Evolutionary conservation across 2,888 invertebrate species (phyloP).

Genomic region (Coelogynopora nodosa): DNA sequence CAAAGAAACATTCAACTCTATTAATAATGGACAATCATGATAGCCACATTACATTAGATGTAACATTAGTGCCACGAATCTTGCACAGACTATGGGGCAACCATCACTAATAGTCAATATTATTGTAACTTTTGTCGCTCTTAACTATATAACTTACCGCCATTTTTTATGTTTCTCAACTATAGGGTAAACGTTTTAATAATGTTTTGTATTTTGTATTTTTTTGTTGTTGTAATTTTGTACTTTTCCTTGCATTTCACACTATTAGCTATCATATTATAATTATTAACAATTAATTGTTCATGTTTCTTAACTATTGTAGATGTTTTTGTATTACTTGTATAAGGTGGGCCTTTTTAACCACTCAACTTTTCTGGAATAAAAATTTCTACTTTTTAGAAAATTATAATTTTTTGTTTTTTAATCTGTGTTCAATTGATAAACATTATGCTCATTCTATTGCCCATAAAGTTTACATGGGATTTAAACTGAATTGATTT

Average conservation of each 20-base stretch:
- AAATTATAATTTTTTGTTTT: not conserved
- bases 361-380: not conserved
- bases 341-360: not conserved
- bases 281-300: too few relatives aligned
- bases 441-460: not conserved
- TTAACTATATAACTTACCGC: not conserved
- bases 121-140: constrained; percentile 7
- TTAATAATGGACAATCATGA: constrained; percentile 27
- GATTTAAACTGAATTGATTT: not conserved
- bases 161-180: not conserved
- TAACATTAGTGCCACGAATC: constrained; percentile 11
- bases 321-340: too few relatives aligned
- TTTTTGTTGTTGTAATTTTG: too few relatives aligned
- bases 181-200: not conserved
- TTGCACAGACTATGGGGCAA: constrained; percentile 11
- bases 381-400: not conserved
- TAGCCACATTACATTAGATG: constrained; percentile 11
- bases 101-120: not conserved
- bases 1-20: not conserved
- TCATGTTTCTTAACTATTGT: too few relatives aligned
- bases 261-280: too few relatives aligned
- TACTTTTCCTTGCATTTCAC: too few relatives aligned
- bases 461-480: constrained; percentile 24
- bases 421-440: not conserved
- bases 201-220: not conserved